These are phyloP conservation scores for Emys orbicularis DNA, from an alignment of 2,797 vertebrate genomes.

Conservation along the genomic window DNA sequence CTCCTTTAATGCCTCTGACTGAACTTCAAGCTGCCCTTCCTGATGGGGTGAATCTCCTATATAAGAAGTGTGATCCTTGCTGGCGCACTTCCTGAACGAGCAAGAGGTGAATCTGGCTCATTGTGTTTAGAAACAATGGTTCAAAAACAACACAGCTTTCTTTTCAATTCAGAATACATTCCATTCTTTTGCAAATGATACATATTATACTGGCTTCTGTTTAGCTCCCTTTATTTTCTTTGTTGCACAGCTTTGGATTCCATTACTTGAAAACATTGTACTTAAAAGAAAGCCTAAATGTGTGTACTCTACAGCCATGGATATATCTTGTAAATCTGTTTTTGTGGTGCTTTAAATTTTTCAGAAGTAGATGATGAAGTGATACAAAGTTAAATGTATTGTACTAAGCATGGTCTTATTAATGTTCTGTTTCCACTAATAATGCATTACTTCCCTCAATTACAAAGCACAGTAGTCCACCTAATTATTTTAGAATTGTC, in stretches of 20 bases:
- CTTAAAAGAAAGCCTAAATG: background rate
- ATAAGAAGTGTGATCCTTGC: background rate
- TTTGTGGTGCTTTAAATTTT: conserved; percentile 62
- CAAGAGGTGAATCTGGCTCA: background rate
- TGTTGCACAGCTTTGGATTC: conserved; percentile 44
- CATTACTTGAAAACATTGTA: conserved; percentile 65
- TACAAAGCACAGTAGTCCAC: background rate
- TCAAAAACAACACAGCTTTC: background rate
- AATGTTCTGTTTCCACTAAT: conserved; percentile 32
- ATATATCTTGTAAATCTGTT: background rate
- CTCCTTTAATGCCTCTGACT: background rate
- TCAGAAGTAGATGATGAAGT: conserved; percentile 43
- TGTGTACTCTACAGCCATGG: background rate
- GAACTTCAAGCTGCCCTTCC: background rate
- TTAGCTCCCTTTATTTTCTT: background rate
- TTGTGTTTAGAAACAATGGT: background rate
- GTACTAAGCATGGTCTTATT: background rate
- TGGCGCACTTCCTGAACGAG: background rate
- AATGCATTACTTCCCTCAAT: background rate
- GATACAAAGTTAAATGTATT: conserved; percentile 26
- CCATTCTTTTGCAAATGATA: conserved; percentile 42
- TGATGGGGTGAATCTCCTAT: background rate
- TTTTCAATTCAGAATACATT: conserved; percentile 56
- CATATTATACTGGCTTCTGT: background rate
- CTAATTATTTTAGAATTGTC: background rate